Percentiles rank a stretch among this genome's conserved stretches.
These are phyloP conservation scores for Anhinga rufa DNA, from an alignment of 2,113 vertebrate species.

Conservation along the genomic window DNA sequence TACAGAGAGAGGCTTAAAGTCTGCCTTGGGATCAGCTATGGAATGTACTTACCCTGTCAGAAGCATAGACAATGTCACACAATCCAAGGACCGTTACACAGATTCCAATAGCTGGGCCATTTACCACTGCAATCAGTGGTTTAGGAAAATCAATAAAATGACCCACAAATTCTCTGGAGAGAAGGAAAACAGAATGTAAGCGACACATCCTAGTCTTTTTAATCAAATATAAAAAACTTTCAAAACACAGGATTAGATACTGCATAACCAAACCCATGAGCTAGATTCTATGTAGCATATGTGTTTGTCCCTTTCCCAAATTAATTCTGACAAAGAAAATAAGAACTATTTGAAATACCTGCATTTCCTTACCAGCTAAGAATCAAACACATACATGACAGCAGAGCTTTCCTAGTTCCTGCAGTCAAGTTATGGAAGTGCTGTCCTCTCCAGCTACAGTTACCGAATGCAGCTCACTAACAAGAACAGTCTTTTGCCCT, in stretches of 20 bases:
- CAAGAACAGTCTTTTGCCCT: neutral
- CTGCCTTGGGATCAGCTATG: neutral
- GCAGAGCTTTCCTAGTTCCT: neutral
- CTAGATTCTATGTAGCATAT: neutral
- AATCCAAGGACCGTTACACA: conserved; percentile 77
- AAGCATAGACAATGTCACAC: conserved; percentile 81
- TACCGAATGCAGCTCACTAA: neutral
- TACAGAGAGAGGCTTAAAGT: neutral
- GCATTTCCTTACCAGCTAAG: neutral
- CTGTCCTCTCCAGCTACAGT: neutral
- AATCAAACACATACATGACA: neutral
- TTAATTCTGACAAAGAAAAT: neutral
- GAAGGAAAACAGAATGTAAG: neutral
- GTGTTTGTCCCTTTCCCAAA: neutral
- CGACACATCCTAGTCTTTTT: neutral
- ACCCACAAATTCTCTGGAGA: conserved; percentile 71
- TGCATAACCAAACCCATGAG: neutral
- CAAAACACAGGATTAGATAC: neutral
- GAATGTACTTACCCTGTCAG: conserved; percentile 71
- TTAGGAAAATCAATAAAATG: conserved; percentile 87
- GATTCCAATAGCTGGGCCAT: conserved; percentile 84
- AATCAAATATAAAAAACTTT: neutral
- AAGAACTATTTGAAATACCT: neutral
- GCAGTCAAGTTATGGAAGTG: neutral
- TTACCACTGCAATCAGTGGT: conserved; percentile 80